Conservation (phyloP, 2,888 invertebrate species). For the Schizotus pectinicornis region DNA sequence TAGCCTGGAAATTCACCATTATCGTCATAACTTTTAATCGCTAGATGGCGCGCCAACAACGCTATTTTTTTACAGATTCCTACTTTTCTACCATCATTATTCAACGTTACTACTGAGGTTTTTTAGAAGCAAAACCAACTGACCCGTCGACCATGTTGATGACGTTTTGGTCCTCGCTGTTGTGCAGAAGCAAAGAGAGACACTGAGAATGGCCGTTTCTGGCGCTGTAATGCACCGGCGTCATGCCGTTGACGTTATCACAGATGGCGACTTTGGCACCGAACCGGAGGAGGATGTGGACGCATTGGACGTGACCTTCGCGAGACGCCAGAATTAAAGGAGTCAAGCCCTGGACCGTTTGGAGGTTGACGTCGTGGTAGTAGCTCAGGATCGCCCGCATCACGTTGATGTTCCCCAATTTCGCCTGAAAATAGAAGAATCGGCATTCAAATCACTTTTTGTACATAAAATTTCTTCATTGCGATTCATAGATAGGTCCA, state of each 20-base stretch:
- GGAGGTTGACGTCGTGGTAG: slow-evolving; percentile 64
- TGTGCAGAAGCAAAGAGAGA: slow-evolving; percentile 61
- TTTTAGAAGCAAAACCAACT: slow-evolving; percentile 17
- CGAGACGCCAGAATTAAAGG: slow-evolving; percentile 66
- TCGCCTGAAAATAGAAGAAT: slow-evolving; percentile 60
- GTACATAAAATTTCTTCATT: too few relatives aligned
- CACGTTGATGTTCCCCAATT: slow-evolving; percentile 64
- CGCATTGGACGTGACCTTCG: slow-evolving; percentile 63
- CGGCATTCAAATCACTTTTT: too few relatives aligned
- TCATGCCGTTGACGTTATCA: slow-evolving; percentile 51
- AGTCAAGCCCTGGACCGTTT: slow-evolving; percentile 62
- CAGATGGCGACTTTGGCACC: slow-evolving; percentile 64
- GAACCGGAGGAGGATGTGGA: slow-evolving; percentile 62
- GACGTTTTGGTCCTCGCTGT: slow-evolving; percentile 57
- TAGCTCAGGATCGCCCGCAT: slow-evolving; percentile 62
- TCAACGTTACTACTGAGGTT: too few relatives aligned
- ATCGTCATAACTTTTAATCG: too few relatives aligned
- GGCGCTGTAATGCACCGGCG: slow-evolving; percentile 54
- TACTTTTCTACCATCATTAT: too few relatives aligned
- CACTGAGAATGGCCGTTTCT: slow-evolving; percentile 64
- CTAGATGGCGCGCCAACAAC: not conserved
- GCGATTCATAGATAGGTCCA: too few relatives aligned
- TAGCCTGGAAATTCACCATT: slow-evolving; percentile 48
- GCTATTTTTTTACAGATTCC: too few relatives aligned
- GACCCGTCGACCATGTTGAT: slow-evolving; percentile 58